Evolutionary conservation across 2,113 vertebrate genomes (phyloP), one percentile per base, ranked within the genome.

Genomic region (Cinclus cinclus): DNA sequence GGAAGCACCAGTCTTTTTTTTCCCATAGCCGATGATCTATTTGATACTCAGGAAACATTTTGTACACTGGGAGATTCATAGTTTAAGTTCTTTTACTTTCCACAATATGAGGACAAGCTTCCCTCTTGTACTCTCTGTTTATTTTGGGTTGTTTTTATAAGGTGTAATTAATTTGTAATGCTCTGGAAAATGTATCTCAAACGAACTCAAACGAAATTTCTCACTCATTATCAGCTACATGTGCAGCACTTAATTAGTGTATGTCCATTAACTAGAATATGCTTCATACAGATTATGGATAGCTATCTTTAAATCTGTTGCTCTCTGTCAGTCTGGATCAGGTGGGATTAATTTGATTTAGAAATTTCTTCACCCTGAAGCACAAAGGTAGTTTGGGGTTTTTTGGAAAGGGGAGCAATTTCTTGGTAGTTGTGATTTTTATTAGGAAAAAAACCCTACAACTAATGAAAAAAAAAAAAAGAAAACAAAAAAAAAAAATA

Each of bases 371-470:
- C 20, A 35, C 9, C 8, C 7, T 15, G 23, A 89, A 33, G 24
- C 20, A 59, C 2, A 3, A 41, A 56, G 2, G 12, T 47, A 9
- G 2, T 31, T 53, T 47, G 6, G 9, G 4, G 6, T 0, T 3
- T 20, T 75, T 27, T 35, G 13, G 1, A 1, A 4, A 2, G 13
- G 15, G 8, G 7, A 13, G 8, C 1, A 13, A 16, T 14, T 11
- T 27, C 42, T 47, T 8, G 0, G 6, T 19, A 19, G 8, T 6
- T 21, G 3, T 19, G 39, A 17, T 39, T 49, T 46, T 60, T 58
- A 7, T 37, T 58, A 31, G 2, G 35, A 60, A 33, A 60, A 18
- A 33, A 49, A 15, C 13, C 13, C 3, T 12, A 56, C 7, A 24
- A n/a, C 1, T 8, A 62, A 31, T 37, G 35, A 37, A 37, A 37